Evolutionary conservation across 30 jellyfish, hydroid and myxozoan species (phyloP), one percentile per base, ranked within the genome.

Genomic region (Catostylus mosaicus): DNA sequence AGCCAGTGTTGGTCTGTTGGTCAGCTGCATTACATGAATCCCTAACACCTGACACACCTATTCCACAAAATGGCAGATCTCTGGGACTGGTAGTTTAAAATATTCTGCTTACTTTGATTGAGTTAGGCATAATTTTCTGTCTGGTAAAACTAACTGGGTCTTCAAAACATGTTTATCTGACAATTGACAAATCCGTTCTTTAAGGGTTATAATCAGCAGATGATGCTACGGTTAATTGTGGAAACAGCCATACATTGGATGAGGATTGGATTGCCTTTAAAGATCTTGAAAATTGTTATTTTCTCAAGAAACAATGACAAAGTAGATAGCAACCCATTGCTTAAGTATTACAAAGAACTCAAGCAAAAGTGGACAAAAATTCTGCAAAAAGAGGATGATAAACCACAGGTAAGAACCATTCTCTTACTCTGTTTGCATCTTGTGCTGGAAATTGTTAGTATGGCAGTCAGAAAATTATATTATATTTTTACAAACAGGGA

Each of bases 231-330:
- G 35, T 45, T 88, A 66, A 80, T 88, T 24, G 91, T 80, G 31
- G 89, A 88, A 36, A 85, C 96, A 3, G 96, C 96, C 30, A 59
- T 78, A 30, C 96, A 88, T 38, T 88, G 96, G 96, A 88, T 88
- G 96, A 57, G 54, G 32, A 79, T 79, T 69, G 96, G 96, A 0
- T 57, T 88, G 70, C 96, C 96, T 34, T 80, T 88, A 19, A 73
- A 75, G 59, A 47, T 79, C 22, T 62, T 88, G 68, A 88, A 79
- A 61, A 78, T 88, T 36, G 96, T 88, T n/a, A 65, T 73, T 14
- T 88, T 66, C 57, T 35, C 69, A 29, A 76, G 80, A 45, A 78
- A 80, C 62, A 19, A 43, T 20, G 23, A 29, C n/a, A 24, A 66
- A 31, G 60, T 65, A 14, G 88, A 47, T n/a, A 78, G 34, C 5